These are phyloP conservation scores for rat (Rattus norvegicus) DNA, from an alignment of 2,113 vertebrate species.

Conservation along the genomic window GRCr8 NC_086039.1:9976001-9976500, in stretches of 20 bases:
- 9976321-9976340: too few relatives aligned
- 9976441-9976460: neutral
- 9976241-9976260: neutral
- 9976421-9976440: neutral
- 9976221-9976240: neutral
- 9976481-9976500: neutral
- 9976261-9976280: neutral
- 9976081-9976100: neutral
- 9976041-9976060: neutral
- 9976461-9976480: neutral
- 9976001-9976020: constrained; percentile 14
- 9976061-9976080: neutral
- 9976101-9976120: neutral
- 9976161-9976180: neutral
- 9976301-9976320: too few relatives aligned
- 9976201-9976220: neutral
- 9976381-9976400: neutral
- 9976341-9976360: too few relatives aligned
- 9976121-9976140: neutral
- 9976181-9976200: constrained; percentile 31
- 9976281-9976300: too few relatives aligned
- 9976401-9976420: neutral
- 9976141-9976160: neutral
- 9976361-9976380: neutral
- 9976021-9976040: neutral